Conservation (phyloP, 1,140 invertebrate genomes). For the Scaptomyza hsui region DNA sequence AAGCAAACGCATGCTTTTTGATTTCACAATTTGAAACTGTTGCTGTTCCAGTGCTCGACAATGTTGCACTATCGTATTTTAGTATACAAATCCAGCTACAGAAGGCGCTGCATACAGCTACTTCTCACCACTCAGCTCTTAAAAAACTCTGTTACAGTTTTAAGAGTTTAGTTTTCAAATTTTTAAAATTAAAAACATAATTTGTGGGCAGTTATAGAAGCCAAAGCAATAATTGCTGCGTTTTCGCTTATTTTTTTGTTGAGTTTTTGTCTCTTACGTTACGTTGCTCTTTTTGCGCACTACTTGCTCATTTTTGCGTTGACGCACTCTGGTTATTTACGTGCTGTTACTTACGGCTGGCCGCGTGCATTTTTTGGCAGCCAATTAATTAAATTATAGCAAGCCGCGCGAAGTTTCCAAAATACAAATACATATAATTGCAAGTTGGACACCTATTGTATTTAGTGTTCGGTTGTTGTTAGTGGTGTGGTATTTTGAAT, state of each 20-base stretch:
- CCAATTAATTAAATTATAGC: slow-evolving; percentile 36
- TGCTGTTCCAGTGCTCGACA: slow-evolving; percentile 15
- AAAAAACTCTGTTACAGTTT: neutral
- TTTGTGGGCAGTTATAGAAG: neutral
- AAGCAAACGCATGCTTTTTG: slow-evolving; percentile 13
- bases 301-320: slow-evolving; percentile 18
- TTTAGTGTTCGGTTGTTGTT: slow-evolving; percentile 33
- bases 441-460: slow-evolving; percentile 13
- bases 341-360: slow-evolving; percentile 43
- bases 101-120: slow-evolving; percentile 6
- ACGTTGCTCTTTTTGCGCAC: slow-evolving; percentile 22
- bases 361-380: slow-evolving; percentile 46
- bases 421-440: slow-evolving; percentile 8
- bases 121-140: neutral
- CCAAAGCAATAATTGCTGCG: neutral
- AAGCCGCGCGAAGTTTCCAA: slow-evolving; percentile 39
- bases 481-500: slow-evolving; percentile 56
- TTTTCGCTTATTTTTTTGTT: neutral
- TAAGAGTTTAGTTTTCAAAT: neutral
- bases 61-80: neutral
- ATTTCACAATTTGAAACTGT: slow-evolving; percentile 6
- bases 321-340: slow-evolving; percentile 14
- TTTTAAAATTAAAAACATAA: neutral
- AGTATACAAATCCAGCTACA: neutral
- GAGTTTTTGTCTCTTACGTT: neutral